These are phyloP conservation scores for Eremobia ochroleuca DNA, from an alignment of 2,888 invertebrate genomes.

Conservation along the genomic window DNA sequence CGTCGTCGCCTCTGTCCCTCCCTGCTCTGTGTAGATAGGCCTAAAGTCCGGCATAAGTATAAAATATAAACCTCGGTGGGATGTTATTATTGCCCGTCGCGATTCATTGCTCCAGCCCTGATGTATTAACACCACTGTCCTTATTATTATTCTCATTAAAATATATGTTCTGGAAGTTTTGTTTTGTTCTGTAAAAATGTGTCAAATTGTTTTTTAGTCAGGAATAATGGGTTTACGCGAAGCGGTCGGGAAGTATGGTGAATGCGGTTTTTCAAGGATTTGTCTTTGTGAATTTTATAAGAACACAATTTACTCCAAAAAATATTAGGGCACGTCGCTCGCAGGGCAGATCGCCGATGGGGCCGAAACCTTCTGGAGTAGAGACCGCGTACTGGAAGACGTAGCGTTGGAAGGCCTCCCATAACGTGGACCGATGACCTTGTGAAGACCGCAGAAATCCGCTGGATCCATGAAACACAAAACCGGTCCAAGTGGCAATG, in stretches of 20 bases:
- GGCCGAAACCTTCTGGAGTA: not conserved
- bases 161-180: constrained; percentile 45
- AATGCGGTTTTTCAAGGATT: not conserved
- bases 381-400: not conserved
- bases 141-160: constrained; percentile 54
- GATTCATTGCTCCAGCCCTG: constrained; percentile 66
- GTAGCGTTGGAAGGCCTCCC: not conserved
- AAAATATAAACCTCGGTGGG: constrained; percentile 68
- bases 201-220: constrained; percentile 32
- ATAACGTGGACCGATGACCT: not conserved
- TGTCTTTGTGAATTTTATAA: not conserved
- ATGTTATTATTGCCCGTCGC: constrained; percentile 71
- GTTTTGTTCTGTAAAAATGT: constrained; percentile 1
- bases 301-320: not conserved
- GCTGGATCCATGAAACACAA: not conserved
- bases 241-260: not conserved
- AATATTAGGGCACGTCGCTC: not conserved
- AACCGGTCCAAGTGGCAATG: not conserved
- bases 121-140: constrained; percentile 64
- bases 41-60: constrained; percentile 64
- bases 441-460: no score
- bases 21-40: constrained; percentile 59
- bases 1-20: constrained; percentile 20
- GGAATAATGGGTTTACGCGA: constrained; percentile 6
- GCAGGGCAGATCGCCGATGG: not conserved